Conservation (phyloP, 2,113 vertebrate species). For the Sander lucioperca region DNA sequence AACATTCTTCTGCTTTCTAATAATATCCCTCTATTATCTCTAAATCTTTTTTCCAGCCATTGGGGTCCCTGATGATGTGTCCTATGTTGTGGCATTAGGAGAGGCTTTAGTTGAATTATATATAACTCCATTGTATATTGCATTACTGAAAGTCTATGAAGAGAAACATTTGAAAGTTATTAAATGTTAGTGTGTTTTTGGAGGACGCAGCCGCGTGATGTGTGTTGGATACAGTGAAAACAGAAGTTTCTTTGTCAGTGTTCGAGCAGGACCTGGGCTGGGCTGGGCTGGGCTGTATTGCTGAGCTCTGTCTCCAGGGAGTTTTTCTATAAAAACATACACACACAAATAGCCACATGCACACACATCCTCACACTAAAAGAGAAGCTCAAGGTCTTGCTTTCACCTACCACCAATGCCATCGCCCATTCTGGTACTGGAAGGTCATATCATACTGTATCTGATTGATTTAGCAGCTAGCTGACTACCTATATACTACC, state of each 20-base stretch:
- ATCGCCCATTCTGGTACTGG: background rate
- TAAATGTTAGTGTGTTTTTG: constrained; percentile 55
- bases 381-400: constrained; percentile 9
- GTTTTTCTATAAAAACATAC: constrained; percentile 60
- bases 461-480: constrained; percentile 44
- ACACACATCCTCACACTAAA: constrained; percentile 43
- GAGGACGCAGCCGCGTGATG: constrained; percentile 64
- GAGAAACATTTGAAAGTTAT: constrained; percentile 54
- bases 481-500: background rate
- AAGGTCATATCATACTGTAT: constrained; percentile 4
- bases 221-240: constrained; percentile 75
- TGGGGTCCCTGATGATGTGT: constrained; percentile 37
- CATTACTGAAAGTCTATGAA: constrained; percentile 21
- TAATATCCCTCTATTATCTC: constrained; percentile 66
- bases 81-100: constrained; percentile 42
- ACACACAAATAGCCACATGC: constrained; percentile 49
- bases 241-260: constrained; percentile 82
- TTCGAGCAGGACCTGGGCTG: constrained; percentile 33
- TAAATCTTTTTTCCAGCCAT: constrained; percentile 64
- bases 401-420: constrained; percentile 9
- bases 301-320: constrained; percentile 65
- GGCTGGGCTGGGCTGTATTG: constrained; percentile 30
- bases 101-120: constrained; percentile 44
- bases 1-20: constrained; percentile 64
- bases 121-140: constrained; percentile 44